Evolutionary conservation across 2,113 vertebrate species (phyloP).

Genomic region (Ictalurus punctatus): DNA sequence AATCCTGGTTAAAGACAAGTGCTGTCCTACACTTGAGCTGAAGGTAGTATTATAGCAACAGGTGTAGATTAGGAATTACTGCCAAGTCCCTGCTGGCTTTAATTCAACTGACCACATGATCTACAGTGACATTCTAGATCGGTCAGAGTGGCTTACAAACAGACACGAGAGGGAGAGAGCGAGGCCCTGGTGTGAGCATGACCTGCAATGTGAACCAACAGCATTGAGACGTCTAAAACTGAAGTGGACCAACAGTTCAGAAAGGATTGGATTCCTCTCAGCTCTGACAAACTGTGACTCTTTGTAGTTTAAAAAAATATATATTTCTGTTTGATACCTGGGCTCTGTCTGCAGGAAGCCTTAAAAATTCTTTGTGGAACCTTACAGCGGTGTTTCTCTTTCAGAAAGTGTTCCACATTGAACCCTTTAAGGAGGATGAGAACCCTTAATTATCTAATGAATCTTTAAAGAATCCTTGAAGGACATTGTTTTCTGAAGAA

Average conservation of each 20-base stretch:
- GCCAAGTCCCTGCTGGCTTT: slow-evolving; percentile 50
- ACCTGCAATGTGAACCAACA: slow-evolving; percentile 7
- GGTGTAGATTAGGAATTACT: slow-evolving; percentile 49
- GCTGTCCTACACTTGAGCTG: slow-evolving; percentile 33
- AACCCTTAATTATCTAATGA: neutral
- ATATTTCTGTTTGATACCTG: neutral
- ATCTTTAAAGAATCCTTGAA: neutral
- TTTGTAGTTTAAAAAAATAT: neutral
- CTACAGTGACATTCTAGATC: slow-evolving; percentile 61
- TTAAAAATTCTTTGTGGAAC: neutral
- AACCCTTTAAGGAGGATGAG: neutral
- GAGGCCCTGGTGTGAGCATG: slow-evolving; percentile 13
- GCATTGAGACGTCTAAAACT: neutral
- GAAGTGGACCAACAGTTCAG: neutral
- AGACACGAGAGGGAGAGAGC: slow-evolving; percentile 6
- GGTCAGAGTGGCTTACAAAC: slow-evolving; percentile 50
- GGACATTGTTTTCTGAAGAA: neutral
- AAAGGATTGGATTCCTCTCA: neutral
- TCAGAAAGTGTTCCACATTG: neutral
- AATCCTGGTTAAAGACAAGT: neutral
- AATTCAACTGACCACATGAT: slow-evolving; percentile 56
- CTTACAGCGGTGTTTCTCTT: neutral
- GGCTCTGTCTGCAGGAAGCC: neutral
- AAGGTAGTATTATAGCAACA: slow-evolving; percentile 62
- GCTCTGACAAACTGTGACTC: neutral